Evolutionary conservation across 1,140 invertebrate species (phyloP).

Genomic region (Whitmania pigra): DNA sequence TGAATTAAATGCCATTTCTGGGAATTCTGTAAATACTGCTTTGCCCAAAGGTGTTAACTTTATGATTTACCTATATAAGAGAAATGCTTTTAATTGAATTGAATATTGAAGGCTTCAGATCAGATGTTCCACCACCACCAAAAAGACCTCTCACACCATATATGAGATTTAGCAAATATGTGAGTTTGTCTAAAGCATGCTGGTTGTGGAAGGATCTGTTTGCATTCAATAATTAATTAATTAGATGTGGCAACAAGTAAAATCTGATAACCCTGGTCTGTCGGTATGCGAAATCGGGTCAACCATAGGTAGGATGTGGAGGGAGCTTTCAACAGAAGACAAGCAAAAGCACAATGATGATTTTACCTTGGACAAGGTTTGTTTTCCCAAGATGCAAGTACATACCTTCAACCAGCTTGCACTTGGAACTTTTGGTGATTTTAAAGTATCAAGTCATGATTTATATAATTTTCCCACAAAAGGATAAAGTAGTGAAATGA

Average conservation of each 20-base stretch:
- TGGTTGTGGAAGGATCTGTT: not conserved
- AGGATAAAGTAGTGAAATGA: too few relatives aligned
- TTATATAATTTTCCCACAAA: too few relatives aligned
- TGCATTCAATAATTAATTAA: not conserved
- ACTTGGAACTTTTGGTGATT: not conserved
- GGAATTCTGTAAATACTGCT: too few relatives aligned
- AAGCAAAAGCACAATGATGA: slow-evolving; percentile 25
- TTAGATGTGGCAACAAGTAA: slow-evolving; percentile 26
- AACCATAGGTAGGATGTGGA: slow-evolving; percentile 26
- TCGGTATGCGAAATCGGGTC: slow-evolving; percentile 26
- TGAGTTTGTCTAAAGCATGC: slow-evolving; percentile 15
- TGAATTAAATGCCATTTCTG: too few relatives aligned
- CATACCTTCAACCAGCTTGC: not conserved
- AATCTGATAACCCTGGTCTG: slow-evolving; percentile 20
- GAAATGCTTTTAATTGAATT: too few relatives aligned
- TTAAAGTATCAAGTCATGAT: too few relatives aligned
- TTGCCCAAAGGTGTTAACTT: too few relatives aligned
- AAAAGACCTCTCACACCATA: slow-evolving; percentile 25
- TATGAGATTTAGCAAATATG: slow-evolving; percentile 26
- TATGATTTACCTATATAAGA: too few relatives aligned
- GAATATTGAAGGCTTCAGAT: not conserved
- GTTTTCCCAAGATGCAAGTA: not conserved
- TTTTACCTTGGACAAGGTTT: slow-evolving; percentile 24
- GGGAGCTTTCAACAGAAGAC: slow-evolving; percentile 21
- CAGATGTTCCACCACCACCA: slow-evolving; percentile 16